phyloP scores from a whole-genome alignment of 2,888 invertebrate genomes.

The Podotricha telesiphe region DNA sequence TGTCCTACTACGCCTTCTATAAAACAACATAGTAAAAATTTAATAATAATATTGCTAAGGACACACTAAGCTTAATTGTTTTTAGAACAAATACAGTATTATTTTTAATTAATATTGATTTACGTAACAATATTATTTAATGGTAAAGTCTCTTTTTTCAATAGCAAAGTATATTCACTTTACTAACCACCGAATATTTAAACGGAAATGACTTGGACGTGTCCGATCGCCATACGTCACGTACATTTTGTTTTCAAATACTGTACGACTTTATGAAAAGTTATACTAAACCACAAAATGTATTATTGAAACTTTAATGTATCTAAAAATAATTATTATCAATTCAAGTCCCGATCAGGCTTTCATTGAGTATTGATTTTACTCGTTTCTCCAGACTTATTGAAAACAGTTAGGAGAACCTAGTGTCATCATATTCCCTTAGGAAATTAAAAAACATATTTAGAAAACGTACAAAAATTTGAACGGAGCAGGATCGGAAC shows the following conservation, averaged over 20 bases:
- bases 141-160: background rate
- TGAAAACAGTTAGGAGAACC: too few species aligned
- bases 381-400: background rate
- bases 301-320: conserved; percentile 31
- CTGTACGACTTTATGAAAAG: background rate
- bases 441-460: too few species aligned
- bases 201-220: conserved; percentile 67
- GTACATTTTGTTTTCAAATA: conserved; percentile 44
- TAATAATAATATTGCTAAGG: too few species aligned
- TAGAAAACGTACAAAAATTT: too few species aligned
- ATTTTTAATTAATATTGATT: too few species aligned
- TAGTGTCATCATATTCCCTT: too few species aligned
- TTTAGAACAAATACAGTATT: too few species aligned
- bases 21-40: too few species aligned
- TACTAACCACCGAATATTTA: conserved; percentile 51
- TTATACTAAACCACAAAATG: conserved; percentile 23
- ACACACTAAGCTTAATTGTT: too few species aligned
- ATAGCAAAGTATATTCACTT: conserved; percentile 46
- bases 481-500: too few species aligned
- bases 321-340: conserved; percentile 43
- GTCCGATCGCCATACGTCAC: conserved; percentile 54
- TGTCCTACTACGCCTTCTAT: too few species aligned
- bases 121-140: background rate
- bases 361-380: background rate
- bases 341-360: conserved; percentile 31